Base-by-base conservation (phyloP, 2,888 invertebrate genomes). In the Mesorhabditis spiculigera region DNA sequence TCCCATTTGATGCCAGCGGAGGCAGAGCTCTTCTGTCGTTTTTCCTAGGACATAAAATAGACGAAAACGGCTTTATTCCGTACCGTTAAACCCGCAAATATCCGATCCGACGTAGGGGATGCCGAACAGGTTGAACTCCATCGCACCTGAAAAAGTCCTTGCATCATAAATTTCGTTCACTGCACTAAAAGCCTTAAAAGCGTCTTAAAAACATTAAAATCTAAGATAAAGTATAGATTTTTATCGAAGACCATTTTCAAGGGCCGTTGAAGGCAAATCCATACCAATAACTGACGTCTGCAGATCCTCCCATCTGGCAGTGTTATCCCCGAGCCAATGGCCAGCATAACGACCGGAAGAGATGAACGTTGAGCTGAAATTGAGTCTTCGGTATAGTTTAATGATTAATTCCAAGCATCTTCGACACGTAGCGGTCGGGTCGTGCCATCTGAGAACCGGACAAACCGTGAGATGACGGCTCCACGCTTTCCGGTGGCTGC, bases 281-380 rank as follows among this genome's bases (percentile, higher is more conserved):
- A 67, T 69, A 5, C 76, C 76, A 42, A 76, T 76, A 61, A 76
- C 63, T 4, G 71, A 64, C 41, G 68, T 61, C 5, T 69, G 88
- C 89, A 93, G 89, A 83, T 92, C 92, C 71, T 90, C 89, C 93
- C 93, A 93, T 61, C 89, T 88, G 64, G 93, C 92, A 77, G 86
- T 87, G 73, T 92, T 90, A 87, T 93, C 93, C 0, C 93, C 93
- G 80, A 91, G 91, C 93, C 93, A 93, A 86, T 93, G 93, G 0
- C 92, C 86, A 5, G 82, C 81, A 76, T 82, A 86, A 45, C 81
- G 77, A 5, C 87, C 87, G 4, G 85, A 82, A 1, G 86, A 86
- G 1, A 86, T 77, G 77, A 85, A 87, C 6, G 86, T 87, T 5
- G 87, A 86, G 43, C 86, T 72, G 63, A 69, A 77, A 68, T 16